Evolutionary conservation across 2,113 vertebrate genomes (phyloP), one percentile per base, ranked within the genome.

Genomic region (Phycodurus eques): DNA sequence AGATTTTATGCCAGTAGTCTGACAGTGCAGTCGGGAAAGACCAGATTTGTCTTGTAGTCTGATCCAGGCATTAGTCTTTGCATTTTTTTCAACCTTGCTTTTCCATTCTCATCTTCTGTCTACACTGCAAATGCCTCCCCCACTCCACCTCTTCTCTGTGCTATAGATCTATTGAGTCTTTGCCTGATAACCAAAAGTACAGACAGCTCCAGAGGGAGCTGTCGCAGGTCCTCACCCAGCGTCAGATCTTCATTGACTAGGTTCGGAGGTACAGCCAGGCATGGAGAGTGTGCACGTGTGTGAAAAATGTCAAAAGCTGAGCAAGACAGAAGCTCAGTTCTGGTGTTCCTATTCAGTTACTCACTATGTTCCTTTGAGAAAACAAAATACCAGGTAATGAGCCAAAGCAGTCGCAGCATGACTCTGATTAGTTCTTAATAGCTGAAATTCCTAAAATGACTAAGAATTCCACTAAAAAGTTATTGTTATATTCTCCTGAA

Each of bases 201-300:
- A 95, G 95, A 88, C 97, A 98, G 95, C 92, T 99, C 94, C 97
- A 99, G 95, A 95, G 95, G 90, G 98, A 99, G 85, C 96, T 99
- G 89, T 99, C 97, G 88, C 98, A 99, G 93, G 98, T 99, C 87
- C 92, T 99, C 93, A 99, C 97, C 85, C 98, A 99, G 93, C 96
- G 98, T 90, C 98, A 99, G 95, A 97, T 95, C 96, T 96, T 95
- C 96, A 98, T 98, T 94, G 96, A 99, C 84, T 99, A 96, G 95
- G 84, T 87, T 87, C 86, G 90, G 94, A 96, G 96, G 96, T 98
- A 98, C 90, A 92, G 87, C 90, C 87, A 76, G 90, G 86, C 85
- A 85, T 78, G 81, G 22, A 71, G 57, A 72, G 65, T 81, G 71
- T 79, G 53, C 74, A 33, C 74, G 70, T 71, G 51, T 69, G 14